Evolutionary conservation across 92 coral and sea anemone species (phyloP), one percentile per base, ranked within the genome.

Genomic region (Epizoanthus ramosus): DNA sequence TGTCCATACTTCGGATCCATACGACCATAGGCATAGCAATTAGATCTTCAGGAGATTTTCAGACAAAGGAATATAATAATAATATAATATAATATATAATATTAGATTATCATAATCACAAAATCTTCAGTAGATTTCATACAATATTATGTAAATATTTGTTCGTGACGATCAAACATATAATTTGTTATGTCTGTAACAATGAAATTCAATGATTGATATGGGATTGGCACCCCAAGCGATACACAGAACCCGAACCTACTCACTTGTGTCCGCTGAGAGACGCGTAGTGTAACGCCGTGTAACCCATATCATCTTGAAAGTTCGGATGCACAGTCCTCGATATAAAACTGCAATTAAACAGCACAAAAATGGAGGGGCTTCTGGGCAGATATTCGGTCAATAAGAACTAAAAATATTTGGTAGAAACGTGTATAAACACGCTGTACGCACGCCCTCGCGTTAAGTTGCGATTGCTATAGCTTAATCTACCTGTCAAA

Each of bases 281-380:
- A 0, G 99, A 91, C 8, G 97, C 94, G 69, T 96, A 93, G 63
- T 96, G 99, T 25, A 96, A 82, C 2, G 99, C 91, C 14, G 98
- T 93, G 45, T 96, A 92, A 0, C 99, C 99, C 92, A 93, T 94
- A 83, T 94, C 92, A 79, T 96, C 99, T 83, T 96, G 99, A 84
- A 89, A 89, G 81, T 93, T 96, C 22, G 98, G 92, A 63, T 93
- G 91, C 21, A 94, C 92, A 66, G 87, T 89, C 25, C 91, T 87
- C 67, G 89, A 85, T 68, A 93, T 93, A 59, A 93, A 91, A 80
- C 95, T 91, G 87, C 53, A 88, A 79, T 3, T 9, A 31, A 80
- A 69, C 68, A 75, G 43, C 50, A 25, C 58, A 16, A 43, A 57
- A 57, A 70, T 8, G 56, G 31, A 33, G 22, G 1, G 79, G 74